Evolutionary conservation across 2,797 vertebrate genomes (phyloP).

Genomic region (Acanthis flammea): DNA sequence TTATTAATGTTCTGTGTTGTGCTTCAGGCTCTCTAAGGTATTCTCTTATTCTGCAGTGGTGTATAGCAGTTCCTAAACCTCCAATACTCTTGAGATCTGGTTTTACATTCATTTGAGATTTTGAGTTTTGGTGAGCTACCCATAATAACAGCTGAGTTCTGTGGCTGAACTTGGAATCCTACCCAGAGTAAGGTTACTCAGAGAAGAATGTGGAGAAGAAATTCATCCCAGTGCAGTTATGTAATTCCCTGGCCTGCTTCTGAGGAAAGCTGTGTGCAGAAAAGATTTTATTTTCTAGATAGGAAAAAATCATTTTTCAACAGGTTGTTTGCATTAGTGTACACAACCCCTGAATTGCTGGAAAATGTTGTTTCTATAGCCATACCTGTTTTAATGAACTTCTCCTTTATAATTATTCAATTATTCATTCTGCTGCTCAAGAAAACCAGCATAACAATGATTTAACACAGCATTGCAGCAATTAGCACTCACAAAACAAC

Average conservation of each 20-base stretch:
- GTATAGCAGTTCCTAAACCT: not conserved
- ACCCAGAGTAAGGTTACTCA: not conserved
- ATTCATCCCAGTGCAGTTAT: not conserved
- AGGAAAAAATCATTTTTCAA: not conserved
- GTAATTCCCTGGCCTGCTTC: not conserved
- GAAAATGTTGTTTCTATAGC: not conserved
- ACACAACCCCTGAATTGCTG: not conserved
- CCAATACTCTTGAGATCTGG: not conserved
- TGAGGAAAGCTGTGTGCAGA: not conserved
- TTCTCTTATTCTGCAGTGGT: not conserved
- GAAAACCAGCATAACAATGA: not conserved
- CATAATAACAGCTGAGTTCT: not conserved
- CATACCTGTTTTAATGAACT: constrained; percentile 1
- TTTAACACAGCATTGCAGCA: not conserved
- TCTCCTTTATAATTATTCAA: constrained; percentile 9
- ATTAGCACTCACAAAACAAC: constrained; percentile 42
- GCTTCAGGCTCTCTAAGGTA: not conserved
- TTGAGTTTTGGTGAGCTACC: not conserved
- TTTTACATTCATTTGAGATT: not conserved
- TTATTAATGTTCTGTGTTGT: not conserved
- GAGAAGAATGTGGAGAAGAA: not conserved
- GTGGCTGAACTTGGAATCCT: not conserved
- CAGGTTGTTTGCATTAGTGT: not conserved
- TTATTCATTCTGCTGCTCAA: constrained; percentile 20
- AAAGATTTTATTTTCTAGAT: not conserved